Evolutionary conservation across 2,113 vertebrate species (phyloP).

Genomic region (Felis catus): DNA sequence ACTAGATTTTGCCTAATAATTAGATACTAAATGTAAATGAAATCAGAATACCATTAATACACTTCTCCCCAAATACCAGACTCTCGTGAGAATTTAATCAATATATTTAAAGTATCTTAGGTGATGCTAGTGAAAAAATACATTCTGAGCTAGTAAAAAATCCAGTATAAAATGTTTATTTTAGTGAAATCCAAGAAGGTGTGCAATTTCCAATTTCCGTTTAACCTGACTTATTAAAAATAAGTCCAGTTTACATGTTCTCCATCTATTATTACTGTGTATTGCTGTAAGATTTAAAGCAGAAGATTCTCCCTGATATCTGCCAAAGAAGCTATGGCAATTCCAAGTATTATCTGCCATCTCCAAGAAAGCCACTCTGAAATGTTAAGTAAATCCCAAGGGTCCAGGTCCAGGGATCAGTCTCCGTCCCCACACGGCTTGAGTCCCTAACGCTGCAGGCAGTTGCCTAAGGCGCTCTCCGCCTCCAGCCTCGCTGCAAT

Average conservation of each 20-base stretch:
- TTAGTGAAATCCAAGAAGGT: slow-evolving; percentile 35
- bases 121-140: background rate
- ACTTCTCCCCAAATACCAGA: background rate
- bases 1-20: slow-evolving; percentile 35
- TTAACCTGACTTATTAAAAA: slow-evolving; percentile 33
- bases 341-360: slow-evolving; percentile 44
- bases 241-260: background rate
- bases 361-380: slow-evolving; percentile 25
- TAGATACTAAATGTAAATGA: slow-evolving; percentile 33
- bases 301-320: background rate
- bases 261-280: background rate
- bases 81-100: background rate
- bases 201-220: slow-evolving; percentile 18
- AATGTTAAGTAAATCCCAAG: background rate
- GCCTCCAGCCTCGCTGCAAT: slow-evolving; percentile 55
- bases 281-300: background rate
- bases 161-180: slow-evolving; percentile 45
- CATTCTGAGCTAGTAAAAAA: background rate
- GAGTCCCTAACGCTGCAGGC: slow-evolving; percentile 54
- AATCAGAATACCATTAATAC: slow-evolving; percentile 37
- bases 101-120: slow-evolving; percentile 5
- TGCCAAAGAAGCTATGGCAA: background rate
- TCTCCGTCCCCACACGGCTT: background rate
- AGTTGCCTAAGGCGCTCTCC: slow-evolving; percentile 53
- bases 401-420: slow-evolving; percentile 1